Evolutionary conservation across 2,113 vertebrate species (phyloP), one percentile per base, ranked within the genome.

Genomic region (Ailurus styani): DNA sequence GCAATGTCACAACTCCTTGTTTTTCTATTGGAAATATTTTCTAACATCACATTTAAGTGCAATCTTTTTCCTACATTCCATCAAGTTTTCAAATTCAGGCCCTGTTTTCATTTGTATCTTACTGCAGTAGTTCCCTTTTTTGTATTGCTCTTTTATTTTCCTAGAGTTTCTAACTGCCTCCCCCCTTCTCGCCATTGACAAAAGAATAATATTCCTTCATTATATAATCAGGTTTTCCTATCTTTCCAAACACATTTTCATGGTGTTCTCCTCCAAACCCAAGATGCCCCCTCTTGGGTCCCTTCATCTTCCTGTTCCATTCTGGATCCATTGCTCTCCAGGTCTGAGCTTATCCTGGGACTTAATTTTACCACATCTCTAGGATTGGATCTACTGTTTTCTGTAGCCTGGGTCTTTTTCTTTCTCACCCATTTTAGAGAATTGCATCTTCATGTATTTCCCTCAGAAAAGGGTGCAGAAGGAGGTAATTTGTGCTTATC

Each of bases 11-110:
- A 70, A 55, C 47, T n/a, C 14, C 40, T 52, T 93, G 45, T 81
- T 95, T 87, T 91, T 70, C 52, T 81, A 45, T 73, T 64, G 91
- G 47, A 93, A 54, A 81, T 54, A 60, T 96, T 95, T 95, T 84
- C 68, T 91, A 95, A 91, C 23, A 20, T 93, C 29, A 54, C 57
- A 57, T 64, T 84, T 82, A 95, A 55, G 62, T 84, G 40, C 8
- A 79, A 64, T 81, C 64, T n/a, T n/a, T 66, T 42, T 88, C 66
- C 85, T 62, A 23, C 10, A 47, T 82, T 57, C 40, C 50, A 37
- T 42, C 64, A 91, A 50, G 21, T 57, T 11, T 55, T 72, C 93
- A 66, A 66, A 84, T 34, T 95, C 15, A 54, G 18, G 13, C 37
- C 31, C 82, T 70, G 23, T 60, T 96, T 90, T 60, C 37, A 15